Percentiles rank a stretch among this genome's conserved stretches.
Conservation (phyloP, 1,140 invertebrate genomes). For the Apolygus lucorum region DNA sequence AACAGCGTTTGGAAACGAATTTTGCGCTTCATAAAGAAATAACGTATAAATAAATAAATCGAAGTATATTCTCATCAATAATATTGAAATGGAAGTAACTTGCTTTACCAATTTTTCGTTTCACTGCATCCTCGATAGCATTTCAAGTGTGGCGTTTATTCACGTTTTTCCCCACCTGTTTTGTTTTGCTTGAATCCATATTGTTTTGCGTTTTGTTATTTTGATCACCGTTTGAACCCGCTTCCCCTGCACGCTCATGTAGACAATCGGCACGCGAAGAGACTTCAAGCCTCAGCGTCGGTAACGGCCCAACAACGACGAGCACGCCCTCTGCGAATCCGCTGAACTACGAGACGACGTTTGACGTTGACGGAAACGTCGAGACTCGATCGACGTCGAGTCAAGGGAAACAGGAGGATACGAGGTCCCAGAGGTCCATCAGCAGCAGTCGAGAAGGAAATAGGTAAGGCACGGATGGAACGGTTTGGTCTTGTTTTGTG, state of each 20-base stretch:
- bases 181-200: too few relatives aligned
- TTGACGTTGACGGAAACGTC: slow-evolving; percentile 73
- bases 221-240: not conserved
- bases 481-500: too few relatives aligned
- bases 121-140: too few relatives aligned
- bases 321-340: slow-evolving; percentile 26
- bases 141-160: too few relatives aligned
- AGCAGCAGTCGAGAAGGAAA: slow-evolving; percentile 38
- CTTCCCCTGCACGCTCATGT: not conserved
- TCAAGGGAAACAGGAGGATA: slow-evolving; percentile 50
- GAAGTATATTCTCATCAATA: too few relatives aligned
- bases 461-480: slow-evolving; percentile 26
- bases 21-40: too few relatives aligned
- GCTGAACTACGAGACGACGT: slow-evolving; percentile 72
- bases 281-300: slow-evolving; percentile 29
- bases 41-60: too few relatives aligned
- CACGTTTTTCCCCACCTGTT: slow-evolving; percentile 15
- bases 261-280: slow-evolving; percentile 33
- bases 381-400: slow-evolving; percentile 51
- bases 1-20: too few relatives aligned
- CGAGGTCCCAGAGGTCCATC: slow-evolving; percentile 50
- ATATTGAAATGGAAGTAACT: too few relatives aligned
- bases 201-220: slow-evolving; percentile 22
- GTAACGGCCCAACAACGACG: slow-evolving; percentile 24
- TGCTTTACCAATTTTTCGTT: too few relatives aligned